Conservation (phyloP, 2,888 invertebrate species). For the Mimas tiliae region DNA sequence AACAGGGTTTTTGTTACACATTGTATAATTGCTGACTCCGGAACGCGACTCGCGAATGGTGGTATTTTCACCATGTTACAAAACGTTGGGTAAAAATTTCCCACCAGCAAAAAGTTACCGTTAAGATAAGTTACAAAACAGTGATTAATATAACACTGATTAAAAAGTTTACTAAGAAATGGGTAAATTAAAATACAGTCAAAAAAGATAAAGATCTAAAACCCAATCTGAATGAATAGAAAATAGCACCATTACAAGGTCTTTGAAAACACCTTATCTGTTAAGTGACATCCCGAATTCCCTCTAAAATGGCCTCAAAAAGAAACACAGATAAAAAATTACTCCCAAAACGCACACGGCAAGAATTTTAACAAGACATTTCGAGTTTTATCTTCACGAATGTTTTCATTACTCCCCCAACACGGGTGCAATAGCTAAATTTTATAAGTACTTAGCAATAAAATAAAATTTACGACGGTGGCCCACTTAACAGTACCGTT, state of each 20-base stretch:
- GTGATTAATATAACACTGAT: no score
- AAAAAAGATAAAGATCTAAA: no score
- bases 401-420: conserved; percentile 38
- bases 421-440: conserved; percentile 56
- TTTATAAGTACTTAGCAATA: conserved; percentile 64
- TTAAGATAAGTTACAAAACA: no score
- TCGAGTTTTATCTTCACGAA: conserved; percentile 36
- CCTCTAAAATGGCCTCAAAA: conserved; percentile 13
- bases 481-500: conserved; percentile 29
- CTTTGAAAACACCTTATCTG: conserved; percentile 8
- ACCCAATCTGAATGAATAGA: not conserved
- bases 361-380: conserved; percentile 36
- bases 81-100: no score
- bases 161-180: no score
- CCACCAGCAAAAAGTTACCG: no score
- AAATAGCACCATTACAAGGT: not conserved
- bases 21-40: no score
- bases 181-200: no score
- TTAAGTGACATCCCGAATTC: conserved; percentile 13
- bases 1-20: no score
- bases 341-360: conserved; percentile 33
- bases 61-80: no score
- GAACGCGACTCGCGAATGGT: no score
- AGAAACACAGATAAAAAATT: conserved; percentile 26
- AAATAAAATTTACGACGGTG: conserved; percentile 65